A percentile compares a stretch with the other conserved stretches of the same genome.
Conservation (phyloP, 2,888 invertebrate genomes). For the Sarcophaga rosellei region DNA sequence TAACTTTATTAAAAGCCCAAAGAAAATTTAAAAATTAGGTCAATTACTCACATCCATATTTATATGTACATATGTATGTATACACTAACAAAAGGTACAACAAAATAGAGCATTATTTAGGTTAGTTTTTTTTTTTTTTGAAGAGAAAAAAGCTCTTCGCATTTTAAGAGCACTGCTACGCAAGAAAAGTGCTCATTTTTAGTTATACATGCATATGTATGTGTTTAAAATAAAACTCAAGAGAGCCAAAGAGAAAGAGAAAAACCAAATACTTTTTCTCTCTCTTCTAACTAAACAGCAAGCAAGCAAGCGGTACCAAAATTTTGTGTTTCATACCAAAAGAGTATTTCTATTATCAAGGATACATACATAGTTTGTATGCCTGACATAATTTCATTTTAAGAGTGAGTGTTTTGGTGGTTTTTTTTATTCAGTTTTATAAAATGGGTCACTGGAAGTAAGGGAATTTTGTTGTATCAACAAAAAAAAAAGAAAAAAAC, state of each 20-base stretch:
- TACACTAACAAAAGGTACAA: background rate
- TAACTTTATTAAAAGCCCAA: background rate
- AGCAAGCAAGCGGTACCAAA: background rate
- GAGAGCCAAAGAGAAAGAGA: background rate
- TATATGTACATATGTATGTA: background rate
- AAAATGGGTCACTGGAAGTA: constrained; percentile 65
- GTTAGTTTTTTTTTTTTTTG: constrained; percentile 11
- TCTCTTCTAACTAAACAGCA: background rate
- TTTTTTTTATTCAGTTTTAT: constrained; percentile 20
- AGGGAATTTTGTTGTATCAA: constrained; percentile 55
- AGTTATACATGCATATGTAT: background rate
- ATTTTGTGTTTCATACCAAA: constrained; percentile 8
- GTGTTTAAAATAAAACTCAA: background rate
- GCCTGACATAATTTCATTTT: background rate
- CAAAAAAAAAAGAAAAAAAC: background rate
- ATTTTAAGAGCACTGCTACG: background rate
- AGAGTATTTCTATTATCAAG: constrained; percentile 57
- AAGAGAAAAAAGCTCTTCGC: background rate
- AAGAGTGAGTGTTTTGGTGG: constrained; percentile 37
- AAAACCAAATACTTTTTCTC: background rate
- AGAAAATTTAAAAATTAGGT: constrained; percentile 62
- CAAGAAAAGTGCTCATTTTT: background rate
- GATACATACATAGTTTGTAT: constrained; percentile 32
- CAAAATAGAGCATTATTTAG: constrained; percentile 46
- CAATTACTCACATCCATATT: constrained; percentile 48